These are phyloP conservation scores for Pseudoatta argentina DNA, from an alignment of 1,140 invertebrate species.

Conservation along the genomic window DNA sequence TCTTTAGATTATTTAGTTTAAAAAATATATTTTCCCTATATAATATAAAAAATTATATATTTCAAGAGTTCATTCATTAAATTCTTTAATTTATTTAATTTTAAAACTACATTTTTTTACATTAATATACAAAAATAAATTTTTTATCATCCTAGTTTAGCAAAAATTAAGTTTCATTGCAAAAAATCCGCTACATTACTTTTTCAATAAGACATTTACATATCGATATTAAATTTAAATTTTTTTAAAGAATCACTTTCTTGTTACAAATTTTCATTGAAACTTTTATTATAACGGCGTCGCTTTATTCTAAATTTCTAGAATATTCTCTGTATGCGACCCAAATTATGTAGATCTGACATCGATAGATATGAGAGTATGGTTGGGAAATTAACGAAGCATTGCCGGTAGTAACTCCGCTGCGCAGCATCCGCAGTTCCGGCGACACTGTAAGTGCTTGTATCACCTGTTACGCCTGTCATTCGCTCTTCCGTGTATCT, in stretches of 20 bases:
- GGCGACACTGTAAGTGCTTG: conserved; percentile 54
- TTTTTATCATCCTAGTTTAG: background rate
- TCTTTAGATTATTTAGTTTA: background rate
- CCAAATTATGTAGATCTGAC: conserved; percentile 8
- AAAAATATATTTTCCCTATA: background rate
- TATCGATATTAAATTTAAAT: background rate
- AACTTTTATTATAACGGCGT: background rate
- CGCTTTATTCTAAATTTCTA: background rate
- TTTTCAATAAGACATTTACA: background rate
- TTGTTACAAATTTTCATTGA: background rate
- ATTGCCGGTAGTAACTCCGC: background rate
- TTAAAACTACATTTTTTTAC: background rate
- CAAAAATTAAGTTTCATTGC: background rate
- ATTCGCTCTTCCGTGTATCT: conserved; percentile 58
- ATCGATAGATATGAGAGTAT: background rate
- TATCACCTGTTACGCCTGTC: conserved; percentile 73
- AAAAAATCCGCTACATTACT: background rate
- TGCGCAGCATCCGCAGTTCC: conserved; percentile 49
- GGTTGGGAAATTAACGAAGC: conserved; percentile 19
- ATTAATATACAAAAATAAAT: background rate
- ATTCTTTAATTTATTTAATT: background rate
- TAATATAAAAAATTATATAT: background rate
- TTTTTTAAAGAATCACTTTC: background rate
- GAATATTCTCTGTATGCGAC: background rate
- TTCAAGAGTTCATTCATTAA: too few relatives aligned